phyloP scores from a whole-genome alignment of 2,113 vertebrate species.

The Odocoileus virginianus region DNA sequence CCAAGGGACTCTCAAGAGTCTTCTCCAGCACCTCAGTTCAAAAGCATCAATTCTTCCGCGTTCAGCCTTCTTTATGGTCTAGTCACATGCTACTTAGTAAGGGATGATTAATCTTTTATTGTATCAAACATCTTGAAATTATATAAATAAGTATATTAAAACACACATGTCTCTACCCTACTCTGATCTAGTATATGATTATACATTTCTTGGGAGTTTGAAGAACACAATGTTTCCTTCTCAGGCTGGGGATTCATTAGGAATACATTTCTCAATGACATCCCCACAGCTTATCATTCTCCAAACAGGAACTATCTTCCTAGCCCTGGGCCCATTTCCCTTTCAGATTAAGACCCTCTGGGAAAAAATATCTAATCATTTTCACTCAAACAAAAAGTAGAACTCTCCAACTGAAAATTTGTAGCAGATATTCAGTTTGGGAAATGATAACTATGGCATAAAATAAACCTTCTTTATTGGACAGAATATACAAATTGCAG shows the following conservation, averaged over 20 bases:
- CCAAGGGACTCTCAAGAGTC: not conserved
- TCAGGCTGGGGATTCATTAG: slow-evolving; percentile 49
- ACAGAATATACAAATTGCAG: slow-evolving; percentile 39
- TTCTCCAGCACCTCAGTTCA: not conserved
- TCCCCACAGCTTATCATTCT: slow-evolving; percentile 48
- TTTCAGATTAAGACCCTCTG: slow-evolving; percentile 43
- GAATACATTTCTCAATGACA: slow-evolving; percentile 50
- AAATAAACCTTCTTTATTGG: slow-evolving; percentile 54
- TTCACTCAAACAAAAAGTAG: slow-evolving; percentile 47
- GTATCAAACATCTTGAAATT: not conserved
- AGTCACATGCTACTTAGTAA: slow-evolving; percentile 4
- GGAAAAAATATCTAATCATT: slow-evolving; percentile 32
- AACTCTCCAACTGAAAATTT: slow-evolving; percentile 35
- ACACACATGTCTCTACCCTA: not conserved
- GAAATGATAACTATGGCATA: slow-evolving; percentile 19
- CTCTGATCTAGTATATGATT: not conserved
- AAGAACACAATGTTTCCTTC: slow-evolving; percentile 37
- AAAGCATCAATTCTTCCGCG: not conserved
- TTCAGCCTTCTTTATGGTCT: not conserved
- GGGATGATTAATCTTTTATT: slow-evolving; percentile 26
- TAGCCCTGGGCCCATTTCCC: slow-evolving; percentile 3
- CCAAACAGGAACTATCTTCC: not conserved
- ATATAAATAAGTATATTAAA: slow-evolving; percentile 56
- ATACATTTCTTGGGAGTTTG: slow-evolving; percentile 28
- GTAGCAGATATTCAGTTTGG: slow-evolving; percentile 49